Percentiles rank a stretch among this genome's conserved stretches.
Conservation (phyloP, 1,140 invertebrate genomes). For the Diabrotica virgifera region DNA sequence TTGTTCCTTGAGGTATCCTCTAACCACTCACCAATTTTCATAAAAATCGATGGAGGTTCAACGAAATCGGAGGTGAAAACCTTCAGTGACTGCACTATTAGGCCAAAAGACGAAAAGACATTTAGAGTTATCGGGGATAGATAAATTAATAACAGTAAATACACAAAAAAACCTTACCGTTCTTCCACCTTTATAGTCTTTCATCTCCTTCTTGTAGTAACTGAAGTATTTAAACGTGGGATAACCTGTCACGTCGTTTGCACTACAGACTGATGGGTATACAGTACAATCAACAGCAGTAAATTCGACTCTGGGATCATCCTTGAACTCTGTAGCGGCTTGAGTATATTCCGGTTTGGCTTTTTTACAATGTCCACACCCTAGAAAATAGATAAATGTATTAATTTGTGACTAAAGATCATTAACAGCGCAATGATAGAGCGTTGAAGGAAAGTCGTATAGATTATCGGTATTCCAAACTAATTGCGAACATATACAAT, state of each 20-base stretch:
- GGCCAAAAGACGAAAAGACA: no score
- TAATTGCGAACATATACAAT: no score
- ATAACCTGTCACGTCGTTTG: slow-evolving; percentile 76
- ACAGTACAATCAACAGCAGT: slow-evolving; percentile 82
- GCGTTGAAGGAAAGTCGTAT: no score
- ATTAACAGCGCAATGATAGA: no score
- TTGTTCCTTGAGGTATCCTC: no score
- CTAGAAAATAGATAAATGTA: slow-evolving; percentile 50
- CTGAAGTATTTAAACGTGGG: slow-evolving; percentile 87
- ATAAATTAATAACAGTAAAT: no score
- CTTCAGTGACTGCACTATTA: no score
- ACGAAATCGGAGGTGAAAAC: no score
- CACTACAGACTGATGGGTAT: slow-evolving; percentile 61
- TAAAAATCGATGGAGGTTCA: no score
- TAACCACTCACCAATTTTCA: no score
- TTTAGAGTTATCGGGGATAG: no score
- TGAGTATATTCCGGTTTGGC: slow-evolving; percentile 80
- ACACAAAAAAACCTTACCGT: slow-evolving; percentile 53
- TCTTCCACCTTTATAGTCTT: slow-evolving; percentile 70
- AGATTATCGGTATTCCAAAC: no score
- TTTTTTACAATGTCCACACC: slow-evolving; percentile 90
- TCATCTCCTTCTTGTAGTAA: slow-evolving; percentile 69
- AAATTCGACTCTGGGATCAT: slow-evolving; percentile 71
- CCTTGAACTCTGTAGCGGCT: slow-evolving; percentile 71
- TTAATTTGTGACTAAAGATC: background rate